Evolutionary conservation across 92 coral and sea anemone genomes (phyloP), one percentile per base, ranked within the genome.

Genomic region (Umimayanthus chanpuru): DNA sequence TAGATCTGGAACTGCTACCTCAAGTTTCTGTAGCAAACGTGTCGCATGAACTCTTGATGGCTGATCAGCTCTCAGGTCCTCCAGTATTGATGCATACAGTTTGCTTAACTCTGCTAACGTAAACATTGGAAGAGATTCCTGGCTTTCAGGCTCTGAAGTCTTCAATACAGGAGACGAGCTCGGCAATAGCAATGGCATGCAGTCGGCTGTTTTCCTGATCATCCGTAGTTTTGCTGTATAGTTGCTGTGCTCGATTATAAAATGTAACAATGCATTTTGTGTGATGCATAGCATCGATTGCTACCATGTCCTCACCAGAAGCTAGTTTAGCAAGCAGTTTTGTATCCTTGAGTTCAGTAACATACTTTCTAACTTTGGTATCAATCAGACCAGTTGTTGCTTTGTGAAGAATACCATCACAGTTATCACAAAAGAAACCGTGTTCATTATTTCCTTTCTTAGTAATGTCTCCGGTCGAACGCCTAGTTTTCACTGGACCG

Each of bases 211-310:
- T 81, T 56, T 82, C 64, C 36, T 74, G 47, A 12, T 50, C 67
- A 55, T 47, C 25, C 11, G 26, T 64, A 25, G n/a, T 78, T 44
- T 81, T 41, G 44, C 44, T 0, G 7, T 41, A 6, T 4, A 41
- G 7, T 41, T 0, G 7, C 5, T 89, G 80, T 32, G 90, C 92
- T 3, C 89, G 88, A 81, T 84, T 79, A 77, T 92, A 92, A 44
- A 90, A 86, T 16, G 66, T 76, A 30, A 88, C 89, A 6, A 92
- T 53, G 80, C 93, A 92, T 53, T 83, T 78, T 23, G 61, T 78
- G 86, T 92, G 93, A 67, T 92, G 88, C n/a, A n/a, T 72, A 56
- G 93, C 94, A 16, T 92, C 88, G 32, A 89, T 76, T 73, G 94
- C 94, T 53, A 89, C 88, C 88, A 89, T 85, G 75, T 92, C 90